These are phyloP conservation scores for Lamellibrachia luymesi DNA, from an alignment of 1,140 invertebrate species.

Conservation along the genomic window DNA sequence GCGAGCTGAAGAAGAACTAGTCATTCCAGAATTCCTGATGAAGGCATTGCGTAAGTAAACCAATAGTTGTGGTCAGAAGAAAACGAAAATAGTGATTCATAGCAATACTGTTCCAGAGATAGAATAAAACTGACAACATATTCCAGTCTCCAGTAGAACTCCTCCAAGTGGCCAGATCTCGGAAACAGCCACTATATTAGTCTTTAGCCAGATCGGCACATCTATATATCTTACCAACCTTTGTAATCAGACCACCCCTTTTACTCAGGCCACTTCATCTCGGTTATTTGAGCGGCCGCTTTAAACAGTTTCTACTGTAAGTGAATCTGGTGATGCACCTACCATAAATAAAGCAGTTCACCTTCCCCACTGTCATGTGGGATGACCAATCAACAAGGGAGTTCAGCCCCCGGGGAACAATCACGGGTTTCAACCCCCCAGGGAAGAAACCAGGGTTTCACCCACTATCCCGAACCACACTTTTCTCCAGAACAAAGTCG, in stretches of 20 bases:
- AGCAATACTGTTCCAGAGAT: not conserved
- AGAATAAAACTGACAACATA: not conserved
- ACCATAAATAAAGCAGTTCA: not conserved
- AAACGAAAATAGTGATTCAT: not conserved
- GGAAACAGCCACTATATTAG: not conserved
- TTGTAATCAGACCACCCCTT: too few relatives aligned
- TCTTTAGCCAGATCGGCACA: too few relatives aligned
- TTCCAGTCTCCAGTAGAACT: not conserved
- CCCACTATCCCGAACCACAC: not conserved
- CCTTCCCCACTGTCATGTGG: not conserved
- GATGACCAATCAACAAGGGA: too few relatives aligned
- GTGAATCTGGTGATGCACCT: not conserved
- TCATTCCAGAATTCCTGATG: too few relatives aligned
- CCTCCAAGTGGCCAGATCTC: not conserved
- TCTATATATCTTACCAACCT: too few relatives aligned
- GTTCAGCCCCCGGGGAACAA: too few relatives aligned
- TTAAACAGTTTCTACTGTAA: too few relatives aligned
- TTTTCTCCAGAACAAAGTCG: not conserved
- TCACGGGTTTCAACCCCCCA: not conserved
- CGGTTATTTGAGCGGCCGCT: too few relatives aligned
- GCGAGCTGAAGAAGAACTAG: too few relatives aligned
- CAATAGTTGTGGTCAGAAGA: too few relatives aligned
- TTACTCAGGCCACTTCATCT: too few relatives aligned
- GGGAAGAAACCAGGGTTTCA: not conserved
- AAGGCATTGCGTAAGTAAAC: too few relatives aligned